Conservation (phyloP, 2,888 invertebrate species). For the Yponomeuta plumbellus region DNA sequence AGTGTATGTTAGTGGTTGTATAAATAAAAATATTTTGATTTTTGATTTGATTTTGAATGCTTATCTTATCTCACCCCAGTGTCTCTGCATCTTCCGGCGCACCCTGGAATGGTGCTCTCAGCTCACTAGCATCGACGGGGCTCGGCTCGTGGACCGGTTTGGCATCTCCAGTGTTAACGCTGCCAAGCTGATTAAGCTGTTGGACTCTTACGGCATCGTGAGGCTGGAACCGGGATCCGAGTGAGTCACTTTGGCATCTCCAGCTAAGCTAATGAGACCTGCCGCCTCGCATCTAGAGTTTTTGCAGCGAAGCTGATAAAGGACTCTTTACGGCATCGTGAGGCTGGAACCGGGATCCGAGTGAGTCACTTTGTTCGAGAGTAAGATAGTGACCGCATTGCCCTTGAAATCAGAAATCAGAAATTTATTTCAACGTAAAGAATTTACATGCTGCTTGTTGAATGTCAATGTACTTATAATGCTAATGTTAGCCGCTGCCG, state of each 20-base stretch:
- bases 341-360: slow-evolving; percentile 24
- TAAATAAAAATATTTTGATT: too few species aligned
- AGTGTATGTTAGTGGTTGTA: too few species aligned
- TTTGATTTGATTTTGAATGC: too few species aligned
- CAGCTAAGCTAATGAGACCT: slow-evolving; percentile 40
- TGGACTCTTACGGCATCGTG: slow-evolving; percentile 36
- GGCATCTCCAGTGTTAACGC: slow-evolving; percentile 33
- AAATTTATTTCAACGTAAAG: too few species aligned
- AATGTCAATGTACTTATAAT: too few species aligned
- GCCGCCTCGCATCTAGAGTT: too few species aligned
- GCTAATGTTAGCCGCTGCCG: too few species aligned
- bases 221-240: slow-evolving; percentile 24
- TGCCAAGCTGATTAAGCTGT: slow-evolving; percentile 35
- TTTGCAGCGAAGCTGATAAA: too few species aligned
- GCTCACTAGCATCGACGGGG: slow-evolving; percentile 21
- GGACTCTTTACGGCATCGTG: slow-evolving; percentile 33
- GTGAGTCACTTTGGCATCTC: slow-evolving; percentile 39
- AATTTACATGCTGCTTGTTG: too few species aligned
- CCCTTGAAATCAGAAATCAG: too few species aligned
- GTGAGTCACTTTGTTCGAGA: slow-evolving; percentile 40
- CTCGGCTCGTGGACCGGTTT: slow-evolving; percentile 28
- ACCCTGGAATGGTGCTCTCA: slow-evolving; percentile 34
- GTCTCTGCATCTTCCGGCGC: slow-evolving; percentile 49
- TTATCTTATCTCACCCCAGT: slow-evolving; percentile 29
- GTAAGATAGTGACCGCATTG: too few species aligned